phyloP scores from a whole-genome alignment of 1,140 invertebrate genomes.

The Planococcus citri region DNA sequence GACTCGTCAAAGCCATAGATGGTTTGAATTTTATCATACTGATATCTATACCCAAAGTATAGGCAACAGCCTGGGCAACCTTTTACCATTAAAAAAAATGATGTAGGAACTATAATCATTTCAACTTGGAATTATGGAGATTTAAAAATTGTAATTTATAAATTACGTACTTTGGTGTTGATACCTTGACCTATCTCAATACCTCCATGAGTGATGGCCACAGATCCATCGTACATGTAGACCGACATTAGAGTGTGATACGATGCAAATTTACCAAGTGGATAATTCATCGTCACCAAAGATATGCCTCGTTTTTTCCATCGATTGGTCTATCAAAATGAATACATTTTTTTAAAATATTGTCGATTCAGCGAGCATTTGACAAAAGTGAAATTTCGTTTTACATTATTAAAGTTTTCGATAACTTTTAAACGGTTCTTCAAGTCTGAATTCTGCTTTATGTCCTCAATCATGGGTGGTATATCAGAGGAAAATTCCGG shows the following conservation, averaged over 20 bases:
- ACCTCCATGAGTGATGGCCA: constrained; percentile 77
- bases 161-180: constrained; percentile 72
- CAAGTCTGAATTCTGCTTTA: constrained; percentile 48
- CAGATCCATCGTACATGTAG: constrained; percentile 81
- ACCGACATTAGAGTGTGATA: constrained; percentile 62
- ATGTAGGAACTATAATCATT: background rate
- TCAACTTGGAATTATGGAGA: too few relatives aligned
- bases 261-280: constrained; percentile 68
- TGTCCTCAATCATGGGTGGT: constrained; percentile 41
- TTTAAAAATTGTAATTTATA: background rate
- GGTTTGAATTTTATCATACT: constrained; percentile 54
- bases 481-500: constrained; percentile 22
- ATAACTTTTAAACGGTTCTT: constrained; percentile 41
- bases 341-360: too few relatives aligned
- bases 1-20: constrained; percentile 44
- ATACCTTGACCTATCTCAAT: constrained; percentile 94
- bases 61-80: constrained; percentile 63
- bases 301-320: constrained; percentile 80
- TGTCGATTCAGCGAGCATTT: too few relatives aligned
- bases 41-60: constrained; percentile 56
- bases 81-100: constrained; percentile 31
- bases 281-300: constrained; percentile 78
- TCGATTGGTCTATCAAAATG: constrained; percentile 39
- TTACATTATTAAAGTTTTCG: constrained; percentile 49
- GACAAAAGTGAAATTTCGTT: too few relatives aligned